phyloP scores from a whole-genome alignment of 2,113 vertebrate genomes.

The Gymnocephalus cernua region DNA sequence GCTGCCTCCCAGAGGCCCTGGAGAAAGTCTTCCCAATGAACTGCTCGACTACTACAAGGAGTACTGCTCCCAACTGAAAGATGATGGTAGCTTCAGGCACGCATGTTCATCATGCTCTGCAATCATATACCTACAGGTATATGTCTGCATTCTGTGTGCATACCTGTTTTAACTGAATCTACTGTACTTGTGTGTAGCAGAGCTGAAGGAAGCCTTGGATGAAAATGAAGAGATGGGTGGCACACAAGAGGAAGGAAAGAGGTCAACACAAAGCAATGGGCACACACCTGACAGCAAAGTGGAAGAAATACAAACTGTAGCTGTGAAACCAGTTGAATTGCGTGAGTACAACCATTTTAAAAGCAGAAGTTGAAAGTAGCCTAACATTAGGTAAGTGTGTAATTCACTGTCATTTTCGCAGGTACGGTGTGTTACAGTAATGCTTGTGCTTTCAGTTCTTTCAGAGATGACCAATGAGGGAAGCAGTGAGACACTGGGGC shows the following conservation, averaged over 20 bases:
- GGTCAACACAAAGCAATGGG: constrained; percentile 9
- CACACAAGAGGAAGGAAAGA: constrained; percentile 53
- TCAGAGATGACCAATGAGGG: constrained; percentile 57
- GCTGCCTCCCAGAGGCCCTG: constrained; percentile 86
- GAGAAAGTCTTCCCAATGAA: constrained; percentile 88
- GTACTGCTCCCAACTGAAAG: constrained; percentile 62
- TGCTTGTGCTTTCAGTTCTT: constrained; percentile 22
- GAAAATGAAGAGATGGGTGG: constrained; percentile 56
- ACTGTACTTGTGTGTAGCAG: constrained; percentile 43
- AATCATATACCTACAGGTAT: background rate
- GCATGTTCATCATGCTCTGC: background rate
- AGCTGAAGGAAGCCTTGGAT: background rate
- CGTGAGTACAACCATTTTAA: constrained; percentile 38
- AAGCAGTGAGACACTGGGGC: constrained; percentile 64
- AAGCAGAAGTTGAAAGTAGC: background rate
- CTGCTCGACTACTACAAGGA: constrained; percentile 86
- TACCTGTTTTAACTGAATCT: constrained; percentile 22
- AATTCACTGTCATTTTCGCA: background rate
- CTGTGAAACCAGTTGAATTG: constrained; percentile 34
- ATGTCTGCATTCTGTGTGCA: background rate
- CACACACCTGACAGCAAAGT: constrained; percentile 64
- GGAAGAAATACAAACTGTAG: constrained; percentile 49
- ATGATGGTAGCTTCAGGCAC: constrained; percentile 65
- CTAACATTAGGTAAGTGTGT: background rate
- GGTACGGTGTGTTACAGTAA: background rate